A percentile compares a stretch with the other conserved stretches of the same genome.
These are phyloP conservation scores for Eupithecia pulchellata DNA, from an alignment of 2,888 invertebrate species.

Conservation along the genomic window DNA sequence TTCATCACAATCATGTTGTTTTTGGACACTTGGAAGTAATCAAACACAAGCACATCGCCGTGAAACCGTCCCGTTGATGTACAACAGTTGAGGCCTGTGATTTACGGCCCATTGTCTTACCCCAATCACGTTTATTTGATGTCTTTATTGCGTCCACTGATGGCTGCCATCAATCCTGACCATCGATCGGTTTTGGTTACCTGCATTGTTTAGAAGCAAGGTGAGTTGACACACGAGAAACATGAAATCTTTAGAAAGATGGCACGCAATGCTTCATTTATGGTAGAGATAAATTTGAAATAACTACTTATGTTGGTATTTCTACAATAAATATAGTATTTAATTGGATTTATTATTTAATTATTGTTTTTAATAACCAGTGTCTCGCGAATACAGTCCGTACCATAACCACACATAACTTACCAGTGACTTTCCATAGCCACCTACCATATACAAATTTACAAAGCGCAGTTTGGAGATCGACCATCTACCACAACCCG, in stretches of 20 bases:
- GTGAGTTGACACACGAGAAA: background rate
- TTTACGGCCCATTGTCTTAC: slow-evolving; percentile 57
- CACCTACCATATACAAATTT: too few species aligned
- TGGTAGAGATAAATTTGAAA: background rate
- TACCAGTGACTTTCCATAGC: too few species aligned
- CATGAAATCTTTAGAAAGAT: background rate
- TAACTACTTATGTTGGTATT: background rate
- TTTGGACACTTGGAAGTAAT: background rate
- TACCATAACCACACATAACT: too few species aligned
- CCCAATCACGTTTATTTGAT: slow-evolving; percentile 55
- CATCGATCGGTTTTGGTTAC: slow-evolving; percentile 3
- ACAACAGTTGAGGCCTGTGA: slow-evolving; percentile 45
- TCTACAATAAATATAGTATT: too few species aligned
- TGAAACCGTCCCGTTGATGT: slow-evolving; percentile 24
- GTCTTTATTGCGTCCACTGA: slow-evolving; percentile 58
- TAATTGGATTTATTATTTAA: too few species aligned
- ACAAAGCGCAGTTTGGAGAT: too few species aligned
- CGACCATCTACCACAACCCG: too few species aligned
- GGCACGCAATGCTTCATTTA: background rate
- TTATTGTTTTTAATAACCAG: too few species aligned
- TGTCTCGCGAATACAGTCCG: too few species aligned
- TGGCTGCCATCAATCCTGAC: slow-evolving; percentile 43
- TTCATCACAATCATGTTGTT: slow-evolving; percentile 3
- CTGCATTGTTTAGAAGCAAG: slow-evolving; percentile 2
- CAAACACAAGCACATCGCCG: slow-evolving; percentile 4